Conservation (phyloP, 2,113 vertebrate species). For the Emydocephalus ijimae region DNA sequence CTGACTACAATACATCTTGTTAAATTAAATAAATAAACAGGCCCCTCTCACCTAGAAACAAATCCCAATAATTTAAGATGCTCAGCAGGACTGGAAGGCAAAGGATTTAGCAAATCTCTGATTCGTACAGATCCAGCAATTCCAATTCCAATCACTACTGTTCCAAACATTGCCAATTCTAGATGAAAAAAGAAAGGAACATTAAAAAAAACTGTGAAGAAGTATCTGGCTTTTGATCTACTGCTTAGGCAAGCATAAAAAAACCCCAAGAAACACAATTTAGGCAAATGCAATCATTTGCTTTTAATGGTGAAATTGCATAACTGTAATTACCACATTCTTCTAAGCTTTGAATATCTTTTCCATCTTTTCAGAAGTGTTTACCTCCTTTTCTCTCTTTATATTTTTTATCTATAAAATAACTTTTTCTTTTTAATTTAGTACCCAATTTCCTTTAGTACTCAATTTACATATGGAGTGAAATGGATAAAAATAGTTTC, state of each 20-base stretch:
- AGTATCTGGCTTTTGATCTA: background rate
- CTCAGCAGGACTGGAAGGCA: slow-evolving; percentile 73
- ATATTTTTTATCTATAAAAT: background rate
- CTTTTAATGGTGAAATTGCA: background rate
- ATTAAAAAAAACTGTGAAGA: background rate
- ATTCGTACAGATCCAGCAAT: slow-evolving; percentile 83
- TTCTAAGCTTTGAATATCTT: background rate
- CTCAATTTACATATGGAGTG: background rate
- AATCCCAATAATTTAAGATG: slow-evolving; percentile 80
- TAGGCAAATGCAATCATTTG: background rate
- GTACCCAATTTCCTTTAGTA: background rate
- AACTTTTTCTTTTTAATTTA: background rate
- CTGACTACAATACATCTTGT: background rate
- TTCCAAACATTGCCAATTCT: slow-evolving; percentile 81
- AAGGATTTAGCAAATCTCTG: slow-evolving; percentile 77
- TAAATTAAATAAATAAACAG: background rate
- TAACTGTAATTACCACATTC: background rate
- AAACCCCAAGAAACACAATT: background rate
- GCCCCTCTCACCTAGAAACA: slow-evolving; percentile 82
- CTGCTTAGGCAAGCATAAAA: background rate
- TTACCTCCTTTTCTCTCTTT: background rate
- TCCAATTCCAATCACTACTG: slow-evolving; percentile 87
- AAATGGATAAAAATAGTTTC: background rate
- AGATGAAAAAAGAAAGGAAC: background rate
- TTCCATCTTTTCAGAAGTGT: background rate